A percentile compares a stretch with the other conserved stretches of the same genome.
Evolutionary conservation across 2,113 vertebrate genomes (phyloP).

Genomic region (Spea bombifrons): DNA sequence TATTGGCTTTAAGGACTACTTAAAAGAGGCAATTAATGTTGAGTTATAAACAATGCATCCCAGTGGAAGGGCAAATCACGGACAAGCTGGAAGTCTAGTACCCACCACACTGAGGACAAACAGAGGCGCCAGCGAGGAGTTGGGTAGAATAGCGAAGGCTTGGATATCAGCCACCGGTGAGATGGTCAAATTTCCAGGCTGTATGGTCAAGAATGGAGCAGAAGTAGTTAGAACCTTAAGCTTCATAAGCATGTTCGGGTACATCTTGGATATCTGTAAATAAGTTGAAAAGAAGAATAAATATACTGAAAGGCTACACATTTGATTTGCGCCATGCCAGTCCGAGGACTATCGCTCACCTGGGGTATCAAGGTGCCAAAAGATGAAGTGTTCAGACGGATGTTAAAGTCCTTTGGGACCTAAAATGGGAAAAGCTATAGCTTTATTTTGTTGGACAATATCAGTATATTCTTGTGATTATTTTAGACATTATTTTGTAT

Average conservation of each 20-base stretch:
- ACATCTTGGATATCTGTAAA: slow-evolving; percentile 60
- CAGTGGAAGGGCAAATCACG: too few relatives aligned
- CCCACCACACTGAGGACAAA: slow-evolving; percentile 67
- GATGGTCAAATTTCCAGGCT: slow-evolving; percentile 53
- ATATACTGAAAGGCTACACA: too few relatives aligned
- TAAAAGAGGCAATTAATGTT: too few relatives aligned
- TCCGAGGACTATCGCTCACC: slow-evolving; percentile 54
- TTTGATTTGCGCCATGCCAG: slow-evolving; percentile 9
- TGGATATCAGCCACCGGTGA: slow-evolving; percentile 56
- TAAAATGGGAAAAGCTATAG: slow-evolving; percentile 23
- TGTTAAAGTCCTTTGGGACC: slow-evolving; percentile 48
- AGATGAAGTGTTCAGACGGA: slow-evolving; percentile 61
- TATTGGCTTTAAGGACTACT: too few relatives aligned
- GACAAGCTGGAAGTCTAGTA: not conserved
- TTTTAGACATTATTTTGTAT: too few relatives aligned
- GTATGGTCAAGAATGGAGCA: slow-evolving; percentile 56
- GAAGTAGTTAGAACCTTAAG: slow-evolving; percentile 52
- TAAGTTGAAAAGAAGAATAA: not conserved
- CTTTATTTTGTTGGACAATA: not conserved
- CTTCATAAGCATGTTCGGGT: slow-evolving; percentile 63
- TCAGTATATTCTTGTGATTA: too few relatives aligned
- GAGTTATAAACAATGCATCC: too few relatives aligned
- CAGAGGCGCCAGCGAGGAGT: slow-evolving; percentile 50
- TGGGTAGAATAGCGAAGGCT: slow-evolving; percentile 62
- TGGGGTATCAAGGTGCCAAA: slow-evolving; percentile 60